These are phyloP conservation scores for Sparidentex hasta DNA, from an alignment of 2,797 vertebrate genomes.

Conservation along the genomic window DNA sequence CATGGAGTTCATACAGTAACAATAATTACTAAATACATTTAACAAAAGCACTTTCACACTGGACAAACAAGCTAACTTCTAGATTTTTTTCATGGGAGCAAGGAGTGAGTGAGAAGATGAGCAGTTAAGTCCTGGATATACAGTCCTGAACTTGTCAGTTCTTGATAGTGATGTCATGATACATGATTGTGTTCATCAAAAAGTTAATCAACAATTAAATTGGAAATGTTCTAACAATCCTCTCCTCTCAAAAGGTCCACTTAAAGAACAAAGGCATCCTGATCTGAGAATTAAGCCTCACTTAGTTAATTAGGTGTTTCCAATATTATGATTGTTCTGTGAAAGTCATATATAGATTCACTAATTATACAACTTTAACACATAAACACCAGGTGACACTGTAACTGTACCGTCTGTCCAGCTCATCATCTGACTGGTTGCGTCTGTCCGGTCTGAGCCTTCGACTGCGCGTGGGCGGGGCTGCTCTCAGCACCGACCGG, in stretches of 20 bases:
- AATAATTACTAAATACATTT: neutral
- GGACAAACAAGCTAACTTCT: too few relatives aligned
- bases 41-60: too few relatives aligned
- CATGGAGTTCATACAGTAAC: neutral
- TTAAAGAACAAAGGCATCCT: neutral
- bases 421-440: conserved; percentile 80
- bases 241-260: neutral
- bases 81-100: too few relatives aligned
- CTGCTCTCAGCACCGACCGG: conserved; percentile 71
- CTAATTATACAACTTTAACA: conserved; percentile 1
- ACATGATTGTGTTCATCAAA: neutral
- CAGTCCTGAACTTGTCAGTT: neutral
- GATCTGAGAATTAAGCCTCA: too few relatives aligned
- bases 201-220: neutral
- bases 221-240: neutral
- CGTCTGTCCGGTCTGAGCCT: conserved; percentile 67
- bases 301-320: too few relatives aligned
- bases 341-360: too few relatives aligned
- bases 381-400: neutral
- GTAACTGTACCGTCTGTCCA: conserved; percentile 76
- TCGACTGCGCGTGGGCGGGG: conserved; percentile 55
- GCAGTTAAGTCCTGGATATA: neutral
- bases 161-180: neutral
- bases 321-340: too few relatives aligned
- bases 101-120: neutral